A percentile compares a stretch with the other conserved stretches of the same genome.
These are phyloP conservation scores for Nephrotoma guestfalica DNA, from an alignment of 2,888 invertebrate genomes.

Conservation along the genomic window DNA sequence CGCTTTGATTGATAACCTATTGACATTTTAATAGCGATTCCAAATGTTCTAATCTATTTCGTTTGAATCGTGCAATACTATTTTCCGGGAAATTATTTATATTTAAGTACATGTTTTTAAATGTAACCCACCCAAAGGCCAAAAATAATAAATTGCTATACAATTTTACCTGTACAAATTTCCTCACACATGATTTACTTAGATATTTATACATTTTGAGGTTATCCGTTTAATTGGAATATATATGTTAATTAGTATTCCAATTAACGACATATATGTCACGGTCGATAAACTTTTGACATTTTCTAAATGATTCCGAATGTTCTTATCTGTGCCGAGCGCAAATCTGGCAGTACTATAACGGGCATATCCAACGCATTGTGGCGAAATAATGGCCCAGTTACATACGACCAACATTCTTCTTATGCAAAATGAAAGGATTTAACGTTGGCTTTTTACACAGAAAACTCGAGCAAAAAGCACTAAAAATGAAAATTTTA, in stretches of 20 bases:
- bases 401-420: no score
- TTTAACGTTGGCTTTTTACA: no score
- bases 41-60: neutral
- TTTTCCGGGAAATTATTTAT: neutral
- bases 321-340: neutral
- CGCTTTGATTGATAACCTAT: neutral
- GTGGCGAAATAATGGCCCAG: no score
- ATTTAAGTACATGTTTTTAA: neutral
- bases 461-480: no score
- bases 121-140: no score
- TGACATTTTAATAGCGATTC: neutral
- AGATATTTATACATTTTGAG: neutral
- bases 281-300: neutral
- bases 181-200: no score
- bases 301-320: neutral
- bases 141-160: no score
- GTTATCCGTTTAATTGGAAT: neutral
- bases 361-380: no score
- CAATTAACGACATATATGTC: neutral
- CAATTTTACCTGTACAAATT: no score
- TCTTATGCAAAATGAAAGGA: no score
- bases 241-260: neutral
- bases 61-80: neutral
- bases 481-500: no score
- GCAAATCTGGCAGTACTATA: neutral